Percentiles rank a stretch among this genome's conserved stretches.
phyloP scores from a whole-genome alignment of 2,113 vertebrate genomes.

The Lepisosteus osseus region DNA sequence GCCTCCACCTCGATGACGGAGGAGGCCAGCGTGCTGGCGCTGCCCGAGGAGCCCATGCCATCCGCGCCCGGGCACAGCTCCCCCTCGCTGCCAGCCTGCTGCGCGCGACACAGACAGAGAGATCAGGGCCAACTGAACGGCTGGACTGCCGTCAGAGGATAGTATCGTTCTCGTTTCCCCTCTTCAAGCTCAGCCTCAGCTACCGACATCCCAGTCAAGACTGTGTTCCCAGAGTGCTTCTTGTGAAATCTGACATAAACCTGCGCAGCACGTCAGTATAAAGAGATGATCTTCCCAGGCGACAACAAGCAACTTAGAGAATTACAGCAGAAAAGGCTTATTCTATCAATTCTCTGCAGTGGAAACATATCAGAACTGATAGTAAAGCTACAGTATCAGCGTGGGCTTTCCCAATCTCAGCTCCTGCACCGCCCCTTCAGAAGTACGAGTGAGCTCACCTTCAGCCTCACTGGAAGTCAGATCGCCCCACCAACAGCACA shows the following conservation, averaged over 20 bases:
- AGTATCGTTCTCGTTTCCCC: too few species aligned
- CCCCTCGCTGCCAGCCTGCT: conserved; percentile 69
- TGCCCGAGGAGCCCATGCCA: conserved; percentile 41
- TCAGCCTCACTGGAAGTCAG: conserved; percentile 16
- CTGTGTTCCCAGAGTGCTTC: too few species aligned
- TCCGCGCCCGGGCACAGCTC: conserved; percentile 58
- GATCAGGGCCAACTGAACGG: too few species aligned
- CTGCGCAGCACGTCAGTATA: too few species aligned
- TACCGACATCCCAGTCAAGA: too few species aligned
- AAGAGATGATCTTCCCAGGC: too few species aligned
- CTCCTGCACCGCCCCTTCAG: neutral
- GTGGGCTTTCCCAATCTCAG: neutral
- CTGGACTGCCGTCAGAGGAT: too few species aligned
- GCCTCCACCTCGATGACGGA: conserved; percentile 62
- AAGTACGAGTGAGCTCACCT: conserved; percentile 13
- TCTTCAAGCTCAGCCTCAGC: too few species aligned
- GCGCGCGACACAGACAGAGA: neutral
- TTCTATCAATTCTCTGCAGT: neutral
- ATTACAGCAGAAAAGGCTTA: neutral
- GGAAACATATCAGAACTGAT: neutral
- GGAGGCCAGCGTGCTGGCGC: conserved; percentile 58
- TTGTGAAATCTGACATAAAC: too few species aligned
- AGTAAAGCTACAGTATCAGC: neutral
- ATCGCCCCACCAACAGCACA: neutral
- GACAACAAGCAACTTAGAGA: too few species aligned